Evolutionary conservation across 2,888 invertebrate species (phyloP).

Genomic region (Drosophila pseudotakahashii): DNA sequence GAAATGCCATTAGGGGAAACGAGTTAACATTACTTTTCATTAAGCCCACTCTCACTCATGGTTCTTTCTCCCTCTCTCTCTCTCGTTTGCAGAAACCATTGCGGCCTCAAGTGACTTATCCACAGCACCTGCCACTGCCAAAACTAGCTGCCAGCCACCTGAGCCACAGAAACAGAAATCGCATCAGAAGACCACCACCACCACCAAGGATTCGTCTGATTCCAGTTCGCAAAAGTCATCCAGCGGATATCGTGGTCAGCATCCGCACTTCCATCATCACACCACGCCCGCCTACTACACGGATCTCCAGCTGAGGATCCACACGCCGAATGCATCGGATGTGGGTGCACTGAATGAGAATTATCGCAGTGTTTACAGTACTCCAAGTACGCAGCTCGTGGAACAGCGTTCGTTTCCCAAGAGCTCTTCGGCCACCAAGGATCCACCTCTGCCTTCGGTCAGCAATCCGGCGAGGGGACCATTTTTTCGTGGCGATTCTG

Average conservation of each 20-base stretch:
- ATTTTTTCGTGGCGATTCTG: constrained; percentile 80
- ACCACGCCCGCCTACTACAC: constrained; percentile 82
- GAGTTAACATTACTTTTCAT: constrained; percentile 42
- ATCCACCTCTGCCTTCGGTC: constrained; percentile 68
- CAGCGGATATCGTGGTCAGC: constrained; percentile 79
- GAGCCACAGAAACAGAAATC: constrained; percentile 61
- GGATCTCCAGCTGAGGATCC: constrained; percentile 81
- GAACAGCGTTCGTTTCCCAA: constrained; percentile 82
- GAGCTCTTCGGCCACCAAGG: constrained; percentile 67
- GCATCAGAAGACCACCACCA: constrained; percentile 35
- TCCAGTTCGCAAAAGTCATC: constrained; percentile 41
- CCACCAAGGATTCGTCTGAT: constrained; percentile 46
- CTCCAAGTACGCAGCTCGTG: constrained; percentile 81
- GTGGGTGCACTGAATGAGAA: constrained; percentile 81
- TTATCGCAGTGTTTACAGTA: constrained; percentile 83
- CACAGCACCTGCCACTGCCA: constrained; percentile 85
- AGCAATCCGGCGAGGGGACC: constrained; percentile 36
- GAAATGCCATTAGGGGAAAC: constrained; percentile 36
- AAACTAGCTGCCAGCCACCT: constrained; percentile 85
- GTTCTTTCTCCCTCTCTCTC: not conserved
- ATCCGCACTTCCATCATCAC: constrained; percentile 82
- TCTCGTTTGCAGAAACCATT: constrained; percentile 76
- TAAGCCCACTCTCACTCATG: constrained; percentile 31
- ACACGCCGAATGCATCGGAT: constrained; percentile 80
- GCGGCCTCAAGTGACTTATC: constrained; percentile 81